Evolutionary conservation across 2,888 invertebrate species (phyloP), one percentile per base, ranked within the genome.

Genomic region (Linnaemya tessellans): DNA sequence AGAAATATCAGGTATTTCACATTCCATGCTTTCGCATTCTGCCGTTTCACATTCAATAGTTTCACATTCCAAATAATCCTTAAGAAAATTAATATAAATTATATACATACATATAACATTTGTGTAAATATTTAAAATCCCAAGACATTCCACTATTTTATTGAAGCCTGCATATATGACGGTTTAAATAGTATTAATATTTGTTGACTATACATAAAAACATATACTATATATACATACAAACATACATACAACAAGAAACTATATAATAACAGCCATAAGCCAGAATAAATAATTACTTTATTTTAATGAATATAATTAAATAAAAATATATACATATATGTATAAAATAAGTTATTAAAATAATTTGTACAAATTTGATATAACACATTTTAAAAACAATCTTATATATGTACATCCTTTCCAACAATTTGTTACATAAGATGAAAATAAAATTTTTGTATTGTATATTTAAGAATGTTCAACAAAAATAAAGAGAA

Each of bases 1-100:
- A 58, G 93, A 93, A 90, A 90, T 92, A 80, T 92, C 93, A 71
- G 92, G 92, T 79, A 90, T 93, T 86, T 93, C 93, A 74, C 91
- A 91, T 87, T 92, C 92, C 30, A 92, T 92, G 90, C 88, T 92
- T 65, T 91, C 91, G 84, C 92, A 92, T 86, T 91, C 92, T 75
- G 89, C 90, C 88, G 90, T 91, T 87, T 92, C 91, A 46, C 91
- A 92, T 81, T 91, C 92, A 56, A 89, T 89, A 86, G 89, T 90
- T 70, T 90, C 91, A 83, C 91, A 90, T 75, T 90, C 90, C 35
- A 81, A 85, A 75, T 85, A 81, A 85, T 78, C 65, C 54, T 74
- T 46, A 89, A 89, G 88, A 88, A 87, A 88, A 56, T 30, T 68
- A 60, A 30, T 75, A 75, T 56, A 84, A 54, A 87, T 86, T 74